Evolutionary conservation across 2,888 invertebrate species (phyloP), one percentile per base, ranked within the genome.

Genomic region (Macrophya annulata): DNA sequence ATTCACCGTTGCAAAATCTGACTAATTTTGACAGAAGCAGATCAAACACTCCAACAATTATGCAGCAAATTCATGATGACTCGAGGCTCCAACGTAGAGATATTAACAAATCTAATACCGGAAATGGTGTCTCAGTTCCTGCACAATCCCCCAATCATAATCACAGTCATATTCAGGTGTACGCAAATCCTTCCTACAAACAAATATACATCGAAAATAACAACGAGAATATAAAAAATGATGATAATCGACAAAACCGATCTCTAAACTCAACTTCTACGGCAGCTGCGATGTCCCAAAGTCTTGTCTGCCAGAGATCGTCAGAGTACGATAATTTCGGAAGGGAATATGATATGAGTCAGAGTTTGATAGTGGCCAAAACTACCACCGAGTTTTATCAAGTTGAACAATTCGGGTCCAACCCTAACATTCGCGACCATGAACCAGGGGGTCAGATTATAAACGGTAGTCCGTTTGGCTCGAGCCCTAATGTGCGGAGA

Each of bases 341-440:
- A 3, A 87, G 90, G 1, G 92, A 92, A n/a, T 92, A 90, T 82
- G 93, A 93, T 85, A 93, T 93, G 93, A 93, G 93, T 72, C 93
- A 93, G 84, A 93, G 93, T 65, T 88, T 93, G n/a, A 92, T 93
- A 59, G 92, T 93, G 1, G 90, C 93, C 0, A 93, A 93, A 85
- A 93, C 92, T 21, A 90, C 91, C 5, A 93, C 93, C n/a, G 93
- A 93, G 85, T 92, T 91, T 83, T 86, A 92, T 1, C 92, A 93
- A 81, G 82, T 93, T 45, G 93, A 93, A 17, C 90, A 93, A 82
- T 92, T 90, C 84, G 90, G 90, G 17, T 91, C 92, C 9, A 92
- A 92, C 87, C 90, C 92, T 21, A 92, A 88, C 74, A 85, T 92
- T 21, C 89, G 88, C 45, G 89, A 89, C 82, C 87, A 86, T 84